Evolutionary conservation across 2,888 invertebrate genomes (phyloP).

Genomic region (Notodonta dromedarius): DNA sequence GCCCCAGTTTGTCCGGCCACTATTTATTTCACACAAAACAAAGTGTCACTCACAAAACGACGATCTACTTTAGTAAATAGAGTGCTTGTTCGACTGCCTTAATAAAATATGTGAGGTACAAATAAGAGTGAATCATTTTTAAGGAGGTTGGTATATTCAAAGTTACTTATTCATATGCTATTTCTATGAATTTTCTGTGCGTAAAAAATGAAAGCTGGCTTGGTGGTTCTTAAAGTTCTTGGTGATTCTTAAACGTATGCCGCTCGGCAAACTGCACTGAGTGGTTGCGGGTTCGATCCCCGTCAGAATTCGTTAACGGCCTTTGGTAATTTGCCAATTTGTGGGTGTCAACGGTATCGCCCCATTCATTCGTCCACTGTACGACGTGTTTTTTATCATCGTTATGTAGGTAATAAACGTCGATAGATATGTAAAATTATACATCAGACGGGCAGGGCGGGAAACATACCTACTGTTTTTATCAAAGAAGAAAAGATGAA

Average conservation of each 20-base stretch:
- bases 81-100: conserved; percentile 22
- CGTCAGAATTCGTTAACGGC: too few relatives aligned
- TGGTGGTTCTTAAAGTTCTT: too few relatives aligned
- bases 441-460: neutral
- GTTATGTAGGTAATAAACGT: neutral
- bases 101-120: conserved; percentile 20
- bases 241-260: too few relatives aligned
- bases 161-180: neutral
- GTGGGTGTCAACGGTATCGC: too few relatives aligned
- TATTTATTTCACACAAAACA: conserved; percentile 25
- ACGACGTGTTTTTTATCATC: neutral
- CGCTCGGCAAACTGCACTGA: too few relatives aligned
- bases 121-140: conserved; percentile 29
- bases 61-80: conserved; percentile 30
- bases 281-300: too few relatives aligned
- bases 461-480: neutral
- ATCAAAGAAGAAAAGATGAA: conserved; percentile 5
- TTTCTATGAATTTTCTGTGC: too few relatives aligned
- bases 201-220: too few relatives aligned
- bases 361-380: too few relatives aligned
- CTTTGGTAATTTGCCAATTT: too few relatives aligned
- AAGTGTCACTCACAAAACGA: conserved; percentile 19
- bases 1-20: conserved; percentile 14
- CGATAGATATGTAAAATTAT: neutral
- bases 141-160: too few relatives aligned